Evolutionary conservation across 2,888 invertebrate species (phyloP).

Genomic region (Amitus sp.): DNA sequence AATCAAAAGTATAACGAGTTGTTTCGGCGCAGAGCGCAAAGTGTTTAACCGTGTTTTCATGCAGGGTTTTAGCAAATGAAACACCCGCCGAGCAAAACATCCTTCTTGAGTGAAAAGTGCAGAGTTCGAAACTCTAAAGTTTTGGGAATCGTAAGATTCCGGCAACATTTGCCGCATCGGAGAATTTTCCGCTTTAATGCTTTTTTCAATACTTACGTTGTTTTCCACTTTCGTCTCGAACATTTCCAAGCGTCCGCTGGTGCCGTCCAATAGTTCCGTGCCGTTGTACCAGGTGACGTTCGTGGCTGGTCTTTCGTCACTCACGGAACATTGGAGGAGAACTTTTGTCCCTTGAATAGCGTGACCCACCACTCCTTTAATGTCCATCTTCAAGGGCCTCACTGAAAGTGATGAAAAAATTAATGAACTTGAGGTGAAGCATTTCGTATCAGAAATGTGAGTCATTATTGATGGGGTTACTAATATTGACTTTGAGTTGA

Average conservation of each 20-base stretch:
- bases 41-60: not conserved
- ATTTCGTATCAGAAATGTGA: no score
- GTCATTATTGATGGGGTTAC: no score
- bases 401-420: constrained; percentile 73
- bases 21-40: no score
- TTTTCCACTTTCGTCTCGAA: constrained; percentile 54
- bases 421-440: no score
- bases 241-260: constrained; percentile 56
- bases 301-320: constrained; percentile 85
- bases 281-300: constrained; percentile 88
- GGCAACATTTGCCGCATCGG: not conserved
- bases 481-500: no score
- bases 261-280: constrained; percentile 66
- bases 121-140: not conserved
- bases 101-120: not conserved
- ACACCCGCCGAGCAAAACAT: not conserved
- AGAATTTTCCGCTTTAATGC: constrained; percentile 13
- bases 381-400: constrained; percentile 80
- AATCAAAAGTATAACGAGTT: no score
- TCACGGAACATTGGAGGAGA: constrained; percentile 80
- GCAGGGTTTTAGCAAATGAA: not conserved
- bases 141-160: not conserved
- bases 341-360: constrained; percentile 84
- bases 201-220: constrained; percentile 54
- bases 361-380: constrained; percentile 81